phyloP scores from a whole-genome alignment of 2,113 vertebrate genomes.

The Myiozetetes cayanensis region DNA sequence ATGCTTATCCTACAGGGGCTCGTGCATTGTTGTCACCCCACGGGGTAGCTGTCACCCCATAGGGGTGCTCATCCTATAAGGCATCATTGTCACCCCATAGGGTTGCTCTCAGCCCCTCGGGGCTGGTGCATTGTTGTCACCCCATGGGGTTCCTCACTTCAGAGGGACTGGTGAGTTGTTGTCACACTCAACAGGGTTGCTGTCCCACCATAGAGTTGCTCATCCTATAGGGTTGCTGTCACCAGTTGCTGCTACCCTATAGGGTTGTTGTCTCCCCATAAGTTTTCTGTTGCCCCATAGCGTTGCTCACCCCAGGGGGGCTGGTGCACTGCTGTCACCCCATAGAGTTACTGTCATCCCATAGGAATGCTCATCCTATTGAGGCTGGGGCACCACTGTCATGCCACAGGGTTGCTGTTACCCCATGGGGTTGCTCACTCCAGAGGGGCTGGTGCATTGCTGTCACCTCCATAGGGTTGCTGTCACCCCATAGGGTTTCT shows the following conservation, averaged over 20 bases:
- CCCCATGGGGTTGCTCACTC: neutral
- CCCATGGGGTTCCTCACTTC: too few relatives aligned
- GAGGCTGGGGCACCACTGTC: neutral
- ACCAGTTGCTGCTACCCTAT: too few relatives aligned
- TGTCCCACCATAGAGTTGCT: neutral
- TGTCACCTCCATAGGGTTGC: neutral
- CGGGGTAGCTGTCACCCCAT: too few relatives aligned
- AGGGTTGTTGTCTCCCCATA: neutral
- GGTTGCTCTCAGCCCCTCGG: too few relatives aligned
- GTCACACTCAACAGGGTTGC: neutral
- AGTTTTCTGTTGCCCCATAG: neutral
- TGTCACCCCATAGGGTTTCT: neutral
- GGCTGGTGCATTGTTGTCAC: neutral
- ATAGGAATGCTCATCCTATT: neutral
- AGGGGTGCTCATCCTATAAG: neutral
- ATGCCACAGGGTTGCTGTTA: neutral
- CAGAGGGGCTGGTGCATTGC: neutral
- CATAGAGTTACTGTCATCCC: neutral
- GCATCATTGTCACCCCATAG: too few relatives aligned
- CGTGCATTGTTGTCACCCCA: neutral
- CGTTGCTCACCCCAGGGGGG: neutral
- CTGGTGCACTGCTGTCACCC: neutral
- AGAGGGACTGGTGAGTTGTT: neutral
- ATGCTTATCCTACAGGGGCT: fast-evolving
- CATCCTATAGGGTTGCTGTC: too few relatives aligned